Evolutionary conservation across 2,113 vertebrate genomes (phyloP), one percentile per base, ranked within the genome.

Genomic region (Alouatta palliata): DNA sequence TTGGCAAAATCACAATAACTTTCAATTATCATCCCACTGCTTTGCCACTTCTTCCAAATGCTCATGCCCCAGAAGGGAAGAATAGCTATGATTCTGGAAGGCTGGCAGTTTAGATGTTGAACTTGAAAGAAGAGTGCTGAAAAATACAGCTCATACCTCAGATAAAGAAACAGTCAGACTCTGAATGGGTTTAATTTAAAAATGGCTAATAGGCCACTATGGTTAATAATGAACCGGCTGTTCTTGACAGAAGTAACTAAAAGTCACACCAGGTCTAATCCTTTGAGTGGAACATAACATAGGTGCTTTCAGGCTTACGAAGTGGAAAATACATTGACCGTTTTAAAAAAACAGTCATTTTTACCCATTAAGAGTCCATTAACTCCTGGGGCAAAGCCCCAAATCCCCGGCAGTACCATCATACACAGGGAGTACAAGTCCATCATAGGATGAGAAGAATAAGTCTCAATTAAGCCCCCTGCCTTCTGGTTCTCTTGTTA

Each of bases 311-410:
- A 13, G n/a, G 43, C 45, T 92, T 71, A 43, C 23, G 45, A 95
- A 92, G 37, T 87, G 84, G 52, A 68, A 73, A 76, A 96, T 81
- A 20, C 5, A 85, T 45, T 47, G 84, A 79, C 85, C 79, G 79
- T 87, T 92, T 47, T 64, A 70, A 89, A 92, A 90, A 82, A 10
- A 25, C 1, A 64, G 80, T 83, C 61, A 89, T 89, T 96, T 97
- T 96, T 84, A 89, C 83, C 95, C 95, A 97, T 88, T 71, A 97
- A 83, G 87, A 66, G 58, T 61, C 91, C 76, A 97, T 86, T 97
- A 96, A 90, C n/a, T 91, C 84, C 64, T 21, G 66, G 61, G 70
- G 64, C 66, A 92, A 97, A 95, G 52, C 92, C 58, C 70, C 52
- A 82, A 82, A 35, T 73, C n/a, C 4, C 37, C 6, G 79, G 43